phyloP scores from a whole-genome alignment of 2,888 invertebrate species.

The Drosophila macrospina region DNA sequence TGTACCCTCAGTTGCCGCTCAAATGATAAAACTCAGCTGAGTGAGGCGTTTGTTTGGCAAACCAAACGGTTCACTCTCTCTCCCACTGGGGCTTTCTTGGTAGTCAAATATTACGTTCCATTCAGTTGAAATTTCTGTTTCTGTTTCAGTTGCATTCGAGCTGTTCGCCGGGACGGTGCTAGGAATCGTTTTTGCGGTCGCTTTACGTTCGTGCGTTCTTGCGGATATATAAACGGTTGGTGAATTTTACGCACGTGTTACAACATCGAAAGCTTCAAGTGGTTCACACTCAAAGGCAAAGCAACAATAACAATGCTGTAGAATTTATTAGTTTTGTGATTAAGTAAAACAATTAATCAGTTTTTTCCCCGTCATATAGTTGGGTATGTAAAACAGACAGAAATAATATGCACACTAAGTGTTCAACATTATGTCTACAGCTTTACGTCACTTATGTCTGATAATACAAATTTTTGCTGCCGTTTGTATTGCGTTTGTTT shows the following conservation, averaged over 20 bases:
- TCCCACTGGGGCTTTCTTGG: conserved; percentile 7
- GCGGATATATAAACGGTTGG: conserved; percentile 14
- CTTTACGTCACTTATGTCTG: conserved; percentile 35
- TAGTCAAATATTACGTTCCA: conserved; percentile 29
- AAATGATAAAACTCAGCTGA: conserved; percentile 12
- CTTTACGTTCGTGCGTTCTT: conserved; percentile 1
- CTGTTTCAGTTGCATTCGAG: conserved; percentile 45
- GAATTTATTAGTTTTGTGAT: conserved; percentile 14
- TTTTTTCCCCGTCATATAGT: neutral
- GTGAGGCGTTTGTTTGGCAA: conserved; percentile 10
- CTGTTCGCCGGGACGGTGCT: conserved; percentile 38
- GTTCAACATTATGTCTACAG: conserved; percentile 2
- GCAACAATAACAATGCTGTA: neutral
- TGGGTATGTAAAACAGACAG: neutral
- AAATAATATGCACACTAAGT: neutral
- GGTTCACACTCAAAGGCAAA: conserved; percentile 28
- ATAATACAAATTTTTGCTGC: conserved; percentile 1
- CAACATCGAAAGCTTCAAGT: conserved; percentile 64
- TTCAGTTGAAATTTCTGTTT: conserved; percentile 23
- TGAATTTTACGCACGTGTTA: conserved; percentile 45
- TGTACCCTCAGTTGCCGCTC: conserved; percentile 12
- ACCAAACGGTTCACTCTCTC: conserved; percentile 6
- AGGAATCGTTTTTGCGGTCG: conserved; percentile 11
- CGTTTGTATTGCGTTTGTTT: conserved; percentile 1
- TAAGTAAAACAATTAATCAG: conserved; percentile 15